These are phyloP conservation scores for Rhynchonycteris naso DNA, from an alignment of 2,797 vertebrate species.

Conservation along the genomic window DNA sequence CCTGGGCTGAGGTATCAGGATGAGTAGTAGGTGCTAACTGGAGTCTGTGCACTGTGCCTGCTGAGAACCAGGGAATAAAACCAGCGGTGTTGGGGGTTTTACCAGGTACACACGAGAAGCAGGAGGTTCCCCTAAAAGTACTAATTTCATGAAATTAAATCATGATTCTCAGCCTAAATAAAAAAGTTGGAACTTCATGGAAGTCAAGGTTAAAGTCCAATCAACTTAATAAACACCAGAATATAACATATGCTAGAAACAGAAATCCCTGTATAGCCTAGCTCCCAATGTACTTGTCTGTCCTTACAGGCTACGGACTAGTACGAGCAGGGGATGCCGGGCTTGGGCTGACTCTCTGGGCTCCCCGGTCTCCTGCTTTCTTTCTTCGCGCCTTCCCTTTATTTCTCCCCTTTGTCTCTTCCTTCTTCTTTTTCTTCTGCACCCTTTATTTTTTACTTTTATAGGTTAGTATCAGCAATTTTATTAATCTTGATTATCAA, in stretches of 20 bases:
- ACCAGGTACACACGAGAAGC: neutral
- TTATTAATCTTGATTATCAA: neutral
- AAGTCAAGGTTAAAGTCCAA: neutral
- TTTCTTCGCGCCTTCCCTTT: neutral
- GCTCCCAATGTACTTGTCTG: neutral
- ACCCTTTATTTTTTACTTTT: neutral
- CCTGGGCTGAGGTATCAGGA: neutral
- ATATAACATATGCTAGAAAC: neutral
- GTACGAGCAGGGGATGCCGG: no score
- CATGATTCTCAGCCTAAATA: neutral
- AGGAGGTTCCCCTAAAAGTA: neutral
- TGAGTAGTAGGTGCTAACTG: neutral
- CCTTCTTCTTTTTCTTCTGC: neutral
- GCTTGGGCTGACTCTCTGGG: neutral
- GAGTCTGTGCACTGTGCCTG: neutral
- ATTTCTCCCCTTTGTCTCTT: neutral
- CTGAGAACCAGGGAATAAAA: neutral
- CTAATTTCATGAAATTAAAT: neutral
- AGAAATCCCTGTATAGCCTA: rapidly evolving
- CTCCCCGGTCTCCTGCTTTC: neutral
- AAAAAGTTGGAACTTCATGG: neutral
- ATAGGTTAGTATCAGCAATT: neutral
- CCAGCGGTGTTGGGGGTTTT: rapidly evolving
- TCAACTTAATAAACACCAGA: neutral
- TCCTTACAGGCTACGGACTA: neutral